These are phyloP conservation scores for Hipparchia semele DNA, from an alignment of 2,888 invertebrate species.

Conservation along the genomic window DNA sequence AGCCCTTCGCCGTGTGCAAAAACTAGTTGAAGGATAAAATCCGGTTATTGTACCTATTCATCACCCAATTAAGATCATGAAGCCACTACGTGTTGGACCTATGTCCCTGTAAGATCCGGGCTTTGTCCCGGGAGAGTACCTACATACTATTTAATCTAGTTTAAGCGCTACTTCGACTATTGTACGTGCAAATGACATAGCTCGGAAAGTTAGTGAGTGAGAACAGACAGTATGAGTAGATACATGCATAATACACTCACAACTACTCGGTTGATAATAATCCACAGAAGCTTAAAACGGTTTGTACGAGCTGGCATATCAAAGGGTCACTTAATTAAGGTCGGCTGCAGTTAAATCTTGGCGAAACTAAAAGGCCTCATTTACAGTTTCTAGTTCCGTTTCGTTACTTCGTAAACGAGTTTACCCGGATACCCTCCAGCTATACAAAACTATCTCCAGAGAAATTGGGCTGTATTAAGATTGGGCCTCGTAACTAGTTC, in stretches of 20 bases:
- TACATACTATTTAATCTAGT: too few relatives aligned
- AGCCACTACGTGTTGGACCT: too few relatives aligned
- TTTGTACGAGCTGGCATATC: constrained; percentile 38
- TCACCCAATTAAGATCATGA: too few relatives aligned
- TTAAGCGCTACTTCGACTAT: background rate
- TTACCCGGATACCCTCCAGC: constrained; percentile 21
- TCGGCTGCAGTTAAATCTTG: constrained; percentile 58
- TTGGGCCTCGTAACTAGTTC: background rate
- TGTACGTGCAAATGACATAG: background rate
- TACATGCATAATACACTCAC: background rate
- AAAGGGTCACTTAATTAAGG: constrained; percentile 59
- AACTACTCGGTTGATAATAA: constrained; percentile 14
- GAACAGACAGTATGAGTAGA: background rate
- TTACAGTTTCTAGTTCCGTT: constrained; percentile 49
- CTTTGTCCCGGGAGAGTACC: too few relatives aligned
- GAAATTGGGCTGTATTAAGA: constrained; percentile 13
- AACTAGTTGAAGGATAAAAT: too few relatives aligned
- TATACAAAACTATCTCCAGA: constrained; percentile 17
- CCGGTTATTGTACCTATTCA: too few relatives aligned
- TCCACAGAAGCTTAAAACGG: constrained; percentile 11
- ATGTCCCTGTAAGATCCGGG: too few relatives aligned
- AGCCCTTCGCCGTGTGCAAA: too few relatives aligned
- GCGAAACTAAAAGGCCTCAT: constrained; percentile 49
- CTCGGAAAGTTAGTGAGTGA: constrained; percentile 3
- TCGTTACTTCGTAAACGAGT: constrained; percentile 43